Conservation (phyloP, 2,797 vertebrate species). For the Fringilla coelebs region DNA sequence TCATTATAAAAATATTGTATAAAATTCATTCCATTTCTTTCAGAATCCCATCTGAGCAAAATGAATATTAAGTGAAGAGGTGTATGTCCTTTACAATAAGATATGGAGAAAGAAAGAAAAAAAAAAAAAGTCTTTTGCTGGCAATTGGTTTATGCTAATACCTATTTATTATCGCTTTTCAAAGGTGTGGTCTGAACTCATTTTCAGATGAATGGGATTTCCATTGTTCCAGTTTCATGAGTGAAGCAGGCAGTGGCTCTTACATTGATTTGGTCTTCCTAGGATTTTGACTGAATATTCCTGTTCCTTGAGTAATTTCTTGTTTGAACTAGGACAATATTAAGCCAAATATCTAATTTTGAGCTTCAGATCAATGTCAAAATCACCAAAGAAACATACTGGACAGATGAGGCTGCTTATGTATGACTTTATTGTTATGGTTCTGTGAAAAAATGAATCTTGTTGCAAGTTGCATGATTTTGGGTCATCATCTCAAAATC, state of each 20-base stretch:
- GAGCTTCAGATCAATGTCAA: not conserved
- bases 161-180: not conserved
- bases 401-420: not conserved
- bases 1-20: not conserved
- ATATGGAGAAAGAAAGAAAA: not conserved
- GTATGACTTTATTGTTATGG: accelerated
- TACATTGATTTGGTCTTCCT: not conserved
- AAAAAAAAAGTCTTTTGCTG: not conserved
- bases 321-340: not conserved
- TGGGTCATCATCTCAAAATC: not conserved
- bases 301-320: not conserved
- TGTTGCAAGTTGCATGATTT: not conserved
- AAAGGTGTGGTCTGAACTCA: not conserved
- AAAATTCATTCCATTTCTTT: not conserved
- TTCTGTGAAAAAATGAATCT: not conserved
- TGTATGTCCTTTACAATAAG: not conserved
- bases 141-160: not conserved
- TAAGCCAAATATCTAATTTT: not conserved
- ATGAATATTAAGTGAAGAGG: not conserved
- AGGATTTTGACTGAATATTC: not conserved
- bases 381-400: not conserved
- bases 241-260: not conserved
- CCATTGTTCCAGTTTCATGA: not conserved
- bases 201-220: not conserved
- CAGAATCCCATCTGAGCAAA: not conserved